Evolutionary conservation across 1,140 invertebrate genomes (phyloP).

Genomic region (Bombus balteatus): DNA sequence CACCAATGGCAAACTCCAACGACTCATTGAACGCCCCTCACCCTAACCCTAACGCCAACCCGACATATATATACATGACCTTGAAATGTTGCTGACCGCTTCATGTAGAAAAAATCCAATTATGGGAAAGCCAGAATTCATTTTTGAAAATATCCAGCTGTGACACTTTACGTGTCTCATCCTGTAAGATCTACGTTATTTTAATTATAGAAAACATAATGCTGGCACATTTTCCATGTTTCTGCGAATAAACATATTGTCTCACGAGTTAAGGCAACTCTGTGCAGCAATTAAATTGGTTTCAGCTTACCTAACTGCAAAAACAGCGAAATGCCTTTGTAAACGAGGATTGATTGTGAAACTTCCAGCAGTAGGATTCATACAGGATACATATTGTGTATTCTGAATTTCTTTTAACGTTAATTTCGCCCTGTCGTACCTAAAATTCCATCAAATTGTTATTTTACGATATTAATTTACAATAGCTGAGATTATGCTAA

Average conservation of each 20-base stretch:
- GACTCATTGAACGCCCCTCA: too few species aligned
- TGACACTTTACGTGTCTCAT: too few species aligned
- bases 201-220: not conserved
- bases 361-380: conserved; percentile 98
- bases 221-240: not conserved
- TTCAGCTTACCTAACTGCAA: conserved; percentile 88
- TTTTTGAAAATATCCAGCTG: too few species aligned
- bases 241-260: not conserved
- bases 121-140: too few species aligned
- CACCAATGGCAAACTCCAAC: too few species aligned
- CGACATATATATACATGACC: too few species aligned
- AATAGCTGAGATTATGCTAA: too few species aligned
- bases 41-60: too few species aligned
- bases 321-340: conserved; percentile 96
- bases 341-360: conserved; percentile 96
- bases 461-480: not conserved
- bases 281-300: not conserved
- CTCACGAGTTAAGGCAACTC: not conserved
- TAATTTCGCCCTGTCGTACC: conserved; percentile 93
- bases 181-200: not conserved
- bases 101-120: too few species aligned
- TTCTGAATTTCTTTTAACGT: conserved; percentile 96
- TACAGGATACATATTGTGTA: conserved; percentile 96
- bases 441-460: conserved; percentile 36
- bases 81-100: too few species aligned